These are phyloP conservation scores for Hypena proboscidalis DNA, from an alignment of 2,888 invertebrate species.

Conservation along the genomic window DNA sequence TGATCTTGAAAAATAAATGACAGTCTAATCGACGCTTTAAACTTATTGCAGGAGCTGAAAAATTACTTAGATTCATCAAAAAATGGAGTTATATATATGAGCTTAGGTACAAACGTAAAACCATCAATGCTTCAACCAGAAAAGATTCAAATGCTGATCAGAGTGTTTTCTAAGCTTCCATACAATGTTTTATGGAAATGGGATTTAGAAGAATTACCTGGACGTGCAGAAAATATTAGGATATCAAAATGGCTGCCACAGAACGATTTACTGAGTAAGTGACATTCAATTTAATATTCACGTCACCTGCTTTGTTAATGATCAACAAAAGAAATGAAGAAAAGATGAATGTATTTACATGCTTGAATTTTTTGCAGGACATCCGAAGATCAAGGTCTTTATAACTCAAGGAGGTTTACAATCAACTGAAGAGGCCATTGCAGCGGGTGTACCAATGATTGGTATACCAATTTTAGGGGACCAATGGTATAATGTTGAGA, in stretches of 20 bases:
- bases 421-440: conserved; percentile 71
- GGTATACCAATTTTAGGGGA: conserved; percentile 70
- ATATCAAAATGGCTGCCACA: conserved; percentile 67
- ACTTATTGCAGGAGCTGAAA: conserved; percentile 58
- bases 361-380: conserved; percentile 46
- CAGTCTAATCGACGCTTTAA: too few relatives aligned
- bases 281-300: not conserved
- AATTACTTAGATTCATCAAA: conserved; percentile 55
- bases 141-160: conserved; percentile 50
- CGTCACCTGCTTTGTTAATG: not conserved
- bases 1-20: too few relatives aligned
- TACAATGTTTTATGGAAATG: conserved; percentile 67
- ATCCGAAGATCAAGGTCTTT: conserved; percentile 70
- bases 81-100: conserved; percentile 60
- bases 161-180: conserved; percentile 54
- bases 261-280: conserved; percentile 55
- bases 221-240: conserved; percentile 52
- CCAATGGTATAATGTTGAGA: conserved; percentile 64
- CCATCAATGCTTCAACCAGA: conserved; percentile 49
- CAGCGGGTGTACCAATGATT: conserved; percentile 63
- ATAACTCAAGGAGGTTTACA: conserved; percentile 74
- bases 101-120: conserved; percentile 62
- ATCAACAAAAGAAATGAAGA: too few relatives aligned
- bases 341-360: not conserved
- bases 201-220: conserved; percentile 55